Evolutionary conservation across 1,140 invertebrate species (phyloP).

Genomic region (Ceratina japonica): DNA sequence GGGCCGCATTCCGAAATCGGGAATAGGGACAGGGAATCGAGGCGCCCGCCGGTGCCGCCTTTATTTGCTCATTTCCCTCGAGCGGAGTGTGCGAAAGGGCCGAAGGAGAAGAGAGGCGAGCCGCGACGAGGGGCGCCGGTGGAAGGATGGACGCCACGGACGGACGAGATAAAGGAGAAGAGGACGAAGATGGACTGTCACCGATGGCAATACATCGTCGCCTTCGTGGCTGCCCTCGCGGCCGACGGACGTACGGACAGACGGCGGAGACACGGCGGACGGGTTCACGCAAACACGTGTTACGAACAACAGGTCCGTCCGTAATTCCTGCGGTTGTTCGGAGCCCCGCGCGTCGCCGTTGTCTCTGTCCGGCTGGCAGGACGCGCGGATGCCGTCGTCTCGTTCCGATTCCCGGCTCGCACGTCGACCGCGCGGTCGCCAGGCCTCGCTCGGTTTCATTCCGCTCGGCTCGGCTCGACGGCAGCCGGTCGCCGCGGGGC

Average conservation of each 20-base stretch:
- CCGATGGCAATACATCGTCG: slow-evolving; percentile 77
- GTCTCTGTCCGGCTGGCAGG: slow-evolving; percentile 9
- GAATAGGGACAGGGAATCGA: slow-evolving; percentile 69
- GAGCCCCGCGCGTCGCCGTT: neutral
- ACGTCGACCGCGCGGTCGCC: no score
- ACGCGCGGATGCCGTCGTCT: slow-evolving; percentile 32
- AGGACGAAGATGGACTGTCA: slow-evolving; percentile 75
- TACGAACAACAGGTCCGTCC: slow-evolving; percentile 72
- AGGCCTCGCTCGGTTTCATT: slow-evolving; percentile 47
- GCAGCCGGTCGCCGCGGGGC: slow-evolving; percentile 53
- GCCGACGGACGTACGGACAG: slow-evolving; percentile 66
- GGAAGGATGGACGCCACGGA: slow-evolving; percentile 14
- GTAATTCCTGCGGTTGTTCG: slow-evolving; percentile 49
- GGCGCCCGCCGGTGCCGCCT: slow-evolving; percentile 67
- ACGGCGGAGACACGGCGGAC: slow-evolving; percentile 59
- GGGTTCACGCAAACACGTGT: slow-evolving; percentile 78
- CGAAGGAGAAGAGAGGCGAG: slow-evolving; percentile 12
- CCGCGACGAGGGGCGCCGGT: slow-evolving; percentile 33
- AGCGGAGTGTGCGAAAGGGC: no score
- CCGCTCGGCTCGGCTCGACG: slow-evolving; percentile 54
- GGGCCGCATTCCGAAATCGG: slow-evolving; percentile 71
- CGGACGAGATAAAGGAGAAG: slow-evolving; percentile 48
- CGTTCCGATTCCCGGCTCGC: slow-evolving; percentile 57
- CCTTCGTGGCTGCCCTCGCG: slow-evolving; percentile 65
- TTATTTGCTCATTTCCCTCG: slow-evolving; percentile 75